Base-by-base conservation (phyloP, 1,140 invertebrate genomes). In the Drosophila seguyi region DNA sequence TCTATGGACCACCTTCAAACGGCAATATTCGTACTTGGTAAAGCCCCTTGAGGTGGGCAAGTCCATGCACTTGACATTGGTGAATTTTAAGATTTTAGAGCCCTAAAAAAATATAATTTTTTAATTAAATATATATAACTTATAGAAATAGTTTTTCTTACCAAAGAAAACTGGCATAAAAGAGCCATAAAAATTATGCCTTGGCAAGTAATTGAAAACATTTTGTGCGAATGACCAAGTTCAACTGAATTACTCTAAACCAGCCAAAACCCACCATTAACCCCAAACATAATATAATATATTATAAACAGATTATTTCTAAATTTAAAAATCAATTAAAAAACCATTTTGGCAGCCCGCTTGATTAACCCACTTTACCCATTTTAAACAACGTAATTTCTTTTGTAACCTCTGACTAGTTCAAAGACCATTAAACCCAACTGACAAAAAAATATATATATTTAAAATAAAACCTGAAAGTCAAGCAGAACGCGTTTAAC, bases 21-120 rank as follows among this genome's bases (percentile, higher is more conserved):
- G 73, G 4, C 85, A 88, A 5, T 84, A 88, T 2, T 84, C 85
- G 31, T 88, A 88, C 7, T 62, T 75, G 0, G 80, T 73, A 3
- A 90, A 53, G 0, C 85, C 85, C 1, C 18, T 18, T 0, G 67
- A 81, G 8, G 80, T 84, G 0, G 85, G 80, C 29, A 88, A 14
- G 36, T 88, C 85, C 55, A 56, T 58, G 53, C 85, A 90, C 74
- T 90, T 88, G 31, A 88, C 80, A 66, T 88, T 88, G 4, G 85
- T 88, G 48, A 88, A 88, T 31, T 88, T 88, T 0, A 88, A 18
- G 3, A 88, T 48, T 6, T 78, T 69, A 1, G 44, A 39, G 47
- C 14, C 14, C 84, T 82, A 47, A 18, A 3, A 48, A 10, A n/a
- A n/a, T n/a, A n/a, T n/a, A n/a, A n/a, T n/a, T n/a, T n/a, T n/a